phyloP scores from a whole-genome alignment of 2,888 invertebrate genomes.

The Agrotis puta region DNA sequence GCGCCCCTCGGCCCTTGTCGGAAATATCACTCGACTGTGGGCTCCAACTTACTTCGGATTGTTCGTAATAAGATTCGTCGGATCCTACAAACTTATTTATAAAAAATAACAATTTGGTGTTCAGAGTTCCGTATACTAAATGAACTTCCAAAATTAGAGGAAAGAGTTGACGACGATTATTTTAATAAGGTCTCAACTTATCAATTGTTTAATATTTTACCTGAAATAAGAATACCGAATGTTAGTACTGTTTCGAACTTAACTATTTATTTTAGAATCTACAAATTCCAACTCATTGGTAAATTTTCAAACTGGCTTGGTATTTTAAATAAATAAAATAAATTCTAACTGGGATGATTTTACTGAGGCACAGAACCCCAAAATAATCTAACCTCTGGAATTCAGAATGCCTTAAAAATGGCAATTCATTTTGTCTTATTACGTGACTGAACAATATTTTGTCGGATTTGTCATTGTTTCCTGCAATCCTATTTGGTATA shows the following conservation, averaged over 20 bases:
- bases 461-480: conserved; percentile 76
- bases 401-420: conserved; percentile 66
- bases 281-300: too few relatives aligned
- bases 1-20: conserved; percentile 89
- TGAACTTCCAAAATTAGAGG: background rate
- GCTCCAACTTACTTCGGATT: conserved; percentile 80
- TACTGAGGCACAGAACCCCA: conserved; percentile 11
- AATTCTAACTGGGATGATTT: background rate
- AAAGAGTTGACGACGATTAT: background rate
- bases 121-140: conserved; percentile 35
- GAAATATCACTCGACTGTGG: conserved; percentile 90
- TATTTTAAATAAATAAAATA: background rate
- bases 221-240: background rate
- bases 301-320: background rate
- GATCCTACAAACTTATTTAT: conserved; percentile 72
- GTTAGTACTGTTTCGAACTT: background rate
- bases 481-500: conserved; percentile 46
- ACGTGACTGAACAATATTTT: conserved; percentile 78
- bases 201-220: too few relatives aligned
- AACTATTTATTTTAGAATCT: background rate
- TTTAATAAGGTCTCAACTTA: background rate
- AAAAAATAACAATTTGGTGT: conserved; percentile 43
- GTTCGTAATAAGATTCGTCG: conserved; percentile 82
- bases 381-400: conserved; percentile 61
- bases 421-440: conserved; percentile 73